Percentiles rank a stretch among this genome's conserved stretches.
phyloP scores from a whole-genome alignment of 2,888 invertebrate species.

The Drosophila robusta region DNA sequence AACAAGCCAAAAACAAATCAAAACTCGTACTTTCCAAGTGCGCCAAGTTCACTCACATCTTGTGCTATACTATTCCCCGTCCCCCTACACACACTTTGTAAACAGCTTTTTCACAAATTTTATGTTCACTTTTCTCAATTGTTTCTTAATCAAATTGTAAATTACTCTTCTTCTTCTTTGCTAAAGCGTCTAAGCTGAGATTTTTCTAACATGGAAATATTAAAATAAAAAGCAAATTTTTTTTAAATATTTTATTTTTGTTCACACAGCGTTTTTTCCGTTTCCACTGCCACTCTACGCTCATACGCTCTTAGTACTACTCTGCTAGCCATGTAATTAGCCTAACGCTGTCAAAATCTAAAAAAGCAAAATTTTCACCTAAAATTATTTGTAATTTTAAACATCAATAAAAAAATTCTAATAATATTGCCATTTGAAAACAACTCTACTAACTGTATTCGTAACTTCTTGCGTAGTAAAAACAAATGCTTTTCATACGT shows the following conservation, averaged over 20 bases:
- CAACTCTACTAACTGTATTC: conserved; percentile 57
- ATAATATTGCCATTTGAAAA: conserved; percentile 39
- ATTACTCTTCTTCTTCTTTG: conserved; percentile 18
- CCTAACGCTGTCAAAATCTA: conserved; percentile 40
- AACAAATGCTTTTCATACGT: conserved; percentile 72
- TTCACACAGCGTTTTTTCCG: conserved; percentile 24
- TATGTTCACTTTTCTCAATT: conserved; percentile 20
- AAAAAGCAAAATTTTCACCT: conserved; percentile 21
- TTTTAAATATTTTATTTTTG: not conserved
- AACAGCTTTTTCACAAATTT: conserved; percentile 37
- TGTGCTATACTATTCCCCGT: conserved; percentile 18
- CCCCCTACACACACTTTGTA: conserved; percentile 34
- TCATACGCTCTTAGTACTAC: conserved; percentile 75
- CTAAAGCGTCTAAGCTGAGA: conserved; percentile 20
- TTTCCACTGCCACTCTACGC: conserved; percentile 49
- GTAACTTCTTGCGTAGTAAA: conserved; percentile 77
- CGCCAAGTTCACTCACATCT: conserved; percentile 28
- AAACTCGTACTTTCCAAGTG: conserved; percentile 33
- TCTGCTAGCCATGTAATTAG: conserved; percentile 74
- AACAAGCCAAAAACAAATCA: conserved; percentile 7
- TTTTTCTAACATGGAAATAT: conserved; percentile 10
- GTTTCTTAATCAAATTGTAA: conserved; percentile 23
- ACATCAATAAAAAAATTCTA: conserved; percentile 43
- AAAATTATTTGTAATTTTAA: conserved; percentile 44
- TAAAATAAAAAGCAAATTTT: not conserved